Percentiles rank a stretch among this genome's conserved stretches.
phyloP scores from a whole-genome alignment of 2,797 vertebrate genomes.

The Periparus ater region DNA sequence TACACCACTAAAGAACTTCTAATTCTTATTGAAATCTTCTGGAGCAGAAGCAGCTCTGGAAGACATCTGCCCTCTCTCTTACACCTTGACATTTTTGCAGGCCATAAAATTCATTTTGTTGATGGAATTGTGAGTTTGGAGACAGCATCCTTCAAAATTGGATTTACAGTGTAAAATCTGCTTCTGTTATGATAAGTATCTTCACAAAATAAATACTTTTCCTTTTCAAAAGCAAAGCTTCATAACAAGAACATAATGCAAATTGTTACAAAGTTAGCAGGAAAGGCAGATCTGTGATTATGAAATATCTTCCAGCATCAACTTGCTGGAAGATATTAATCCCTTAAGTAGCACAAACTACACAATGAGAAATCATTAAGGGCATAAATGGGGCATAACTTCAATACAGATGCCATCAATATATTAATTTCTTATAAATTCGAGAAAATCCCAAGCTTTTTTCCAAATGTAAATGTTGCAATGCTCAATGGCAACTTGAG shows the following conservation, averaged over 20 bases:
- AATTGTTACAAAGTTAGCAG: background rate
- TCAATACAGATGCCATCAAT: background rate
- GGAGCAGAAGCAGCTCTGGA: background rate
- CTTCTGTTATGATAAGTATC: background rate
- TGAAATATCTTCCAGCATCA: background rate
- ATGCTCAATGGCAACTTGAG: background rate
- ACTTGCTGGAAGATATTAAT: background rate
- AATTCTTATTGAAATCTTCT: background rate
- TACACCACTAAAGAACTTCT: background rate
- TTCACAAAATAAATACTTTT: background rate
- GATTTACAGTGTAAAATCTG: background rate
- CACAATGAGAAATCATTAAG: background rate
- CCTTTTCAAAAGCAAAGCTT: background rate
- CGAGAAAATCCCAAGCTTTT: background rate
- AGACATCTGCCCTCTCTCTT: background rate
- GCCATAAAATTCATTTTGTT: background rate
- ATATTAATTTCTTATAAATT: background rate
- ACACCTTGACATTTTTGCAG: background rate
- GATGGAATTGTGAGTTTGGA: background rate
- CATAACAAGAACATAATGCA: background rate
- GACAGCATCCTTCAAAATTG: background rate
- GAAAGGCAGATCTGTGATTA: background rate
- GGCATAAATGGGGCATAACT: conserved; percentile 36
- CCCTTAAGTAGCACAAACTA: background rate
- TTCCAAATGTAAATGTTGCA: background rate